Conservation (phyloP, 1,140 invertebrate genomes). For the Drosophila ercepeae region DNA sequence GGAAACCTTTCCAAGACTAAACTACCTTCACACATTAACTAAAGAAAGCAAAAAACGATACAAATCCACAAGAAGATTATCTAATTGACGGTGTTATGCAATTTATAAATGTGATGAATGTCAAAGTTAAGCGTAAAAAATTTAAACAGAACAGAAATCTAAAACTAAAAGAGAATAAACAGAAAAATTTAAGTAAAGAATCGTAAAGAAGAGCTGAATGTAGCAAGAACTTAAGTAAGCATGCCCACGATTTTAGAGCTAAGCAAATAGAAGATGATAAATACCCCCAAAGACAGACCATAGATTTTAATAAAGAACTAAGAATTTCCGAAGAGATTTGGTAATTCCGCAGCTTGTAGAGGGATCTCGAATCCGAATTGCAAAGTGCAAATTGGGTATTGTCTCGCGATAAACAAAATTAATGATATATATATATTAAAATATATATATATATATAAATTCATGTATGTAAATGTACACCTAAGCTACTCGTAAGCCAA, state of each 20-base stretch:
- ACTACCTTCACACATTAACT: conserved; percentile 79
- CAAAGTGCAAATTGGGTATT: conserved; percentile 3
- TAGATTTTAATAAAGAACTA: conserved; percentile 68
- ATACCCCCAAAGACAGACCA: conserved; percentile 47
- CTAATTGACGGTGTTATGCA: conserved; percentile 79
- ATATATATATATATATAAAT: conserved; percentile 44
- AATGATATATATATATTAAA: conserved; percentile 45
- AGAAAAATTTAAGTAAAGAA: conserved; percentile 17
- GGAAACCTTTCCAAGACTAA: conserved; percentile 76
- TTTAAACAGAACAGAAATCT: conserved; percentile 28
- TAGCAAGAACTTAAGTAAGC: conserved; percentile 71
- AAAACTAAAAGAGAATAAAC: conserved; percentile 16
- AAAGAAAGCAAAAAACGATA: conserved; percentile 20
- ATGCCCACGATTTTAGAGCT: conserved; percentile 80
- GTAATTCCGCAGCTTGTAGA: conserved; percentile 55
- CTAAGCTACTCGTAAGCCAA: conserved; percentile 73
- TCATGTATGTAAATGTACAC: conserved; percentile 64
- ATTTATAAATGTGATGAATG: conserved; percentile 82
- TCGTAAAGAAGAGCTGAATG: conserved; percentile 70
- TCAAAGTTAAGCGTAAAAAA: conserved; percentile 75
- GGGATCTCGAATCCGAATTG: conserved; percentile 7
- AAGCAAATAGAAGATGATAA: conserved; percentile 53
- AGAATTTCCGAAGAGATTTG: conserved; percentile 4
- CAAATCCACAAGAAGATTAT: conserved; percentile 56
- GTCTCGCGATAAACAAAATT: conserved; percentile 47